A percentile compares a stretch with the other conserved stretches of the same genome.
Evolutionary conservation across 2,113 vertebrate species (phyloP).

Genomic region (Ovis aries): DNA sequence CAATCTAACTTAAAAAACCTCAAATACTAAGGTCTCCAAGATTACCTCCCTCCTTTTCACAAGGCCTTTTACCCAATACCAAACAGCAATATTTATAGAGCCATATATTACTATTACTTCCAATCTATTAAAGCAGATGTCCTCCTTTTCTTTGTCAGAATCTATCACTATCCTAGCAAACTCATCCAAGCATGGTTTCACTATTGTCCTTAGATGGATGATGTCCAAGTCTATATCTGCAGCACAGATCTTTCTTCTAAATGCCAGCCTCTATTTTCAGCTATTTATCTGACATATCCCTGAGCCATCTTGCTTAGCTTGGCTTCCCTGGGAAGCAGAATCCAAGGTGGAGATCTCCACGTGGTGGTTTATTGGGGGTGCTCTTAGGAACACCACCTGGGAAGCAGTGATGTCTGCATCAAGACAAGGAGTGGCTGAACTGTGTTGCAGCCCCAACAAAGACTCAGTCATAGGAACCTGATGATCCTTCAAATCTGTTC

Average conservation of each 20-base stretch:
- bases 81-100: neutral
- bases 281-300: neutral
- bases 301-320: neutral
- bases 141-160: neutral
- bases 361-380: neutral
- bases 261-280: constrained; percentile 15
- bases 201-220: neutral
- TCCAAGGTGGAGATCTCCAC: neutral
- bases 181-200: neutral
- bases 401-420: neutral
- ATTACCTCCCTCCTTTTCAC: neutral
- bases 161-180: neutral
- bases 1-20: neutral
- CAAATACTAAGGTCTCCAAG: neutral
- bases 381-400: neutral
- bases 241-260: constrained; percentile 20
- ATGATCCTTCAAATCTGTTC: neutral
- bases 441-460: neutral
- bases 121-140: neutral
- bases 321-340: neutral
- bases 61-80: neutral
- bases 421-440: neutral
- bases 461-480: neutral
- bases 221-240: neutral
- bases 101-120: neutral